A percentile compares a stretch with the other conserved stretches of the same genome.
These are phyloP conservation scores for Ormyrus rosae DNA, from an alignment of 2,888 invertebrate species.

Conservation along the genomic window DNA sequence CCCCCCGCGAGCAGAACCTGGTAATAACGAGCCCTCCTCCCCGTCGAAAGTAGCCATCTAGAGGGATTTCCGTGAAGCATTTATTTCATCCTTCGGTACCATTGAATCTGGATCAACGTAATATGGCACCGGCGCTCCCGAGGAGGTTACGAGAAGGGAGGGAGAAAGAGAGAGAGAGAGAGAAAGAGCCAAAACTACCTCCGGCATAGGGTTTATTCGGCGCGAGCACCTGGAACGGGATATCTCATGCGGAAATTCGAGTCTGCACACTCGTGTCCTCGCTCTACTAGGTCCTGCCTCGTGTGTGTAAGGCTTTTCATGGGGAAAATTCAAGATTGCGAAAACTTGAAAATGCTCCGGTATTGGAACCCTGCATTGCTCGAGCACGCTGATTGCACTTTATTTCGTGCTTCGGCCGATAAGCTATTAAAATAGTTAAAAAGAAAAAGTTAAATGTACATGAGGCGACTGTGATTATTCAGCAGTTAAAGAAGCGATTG, in stretches of 20 bases:
- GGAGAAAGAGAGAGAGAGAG: constrained; percentile 8
- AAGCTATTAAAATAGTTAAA: too few species aligned
- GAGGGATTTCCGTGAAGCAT: constrained; percentile 64
- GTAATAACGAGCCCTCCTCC: constrained; percentile 63
- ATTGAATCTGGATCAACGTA: constrained; percentile 61
- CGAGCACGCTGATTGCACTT: too few species aligned
- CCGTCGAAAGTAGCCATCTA: constrained; percentile 60
- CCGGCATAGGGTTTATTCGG: constrained; percentile 41
- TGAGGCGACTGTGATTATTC: too few species aligned
- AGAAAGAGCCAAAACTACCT: constrained; percentile 25
- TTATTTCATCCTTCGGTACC: constrained; percentile 62
- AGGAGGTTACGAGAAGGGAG: constrained; percentile 11
- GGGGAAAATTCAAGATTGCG: too few species aligned
- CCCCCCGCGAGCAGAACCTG: constrained; percentile 57
- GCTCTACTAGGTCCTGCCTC: background rate
- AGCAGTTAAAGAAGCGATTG: too few species aligned
- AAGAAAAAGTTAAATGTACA: too few species aligned
- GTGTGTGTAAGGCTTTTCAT: background rate
- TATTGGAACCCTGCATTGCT: too few species aligned
- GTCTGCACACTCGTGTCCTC: background rate
- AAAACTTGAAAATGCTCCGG: too few species aligned
- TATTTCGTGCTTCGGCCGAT: too few species aligned
- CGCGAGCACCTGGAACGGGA: constrained; percentile 26
- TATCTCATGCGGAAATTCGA: constrained; percentile 30
- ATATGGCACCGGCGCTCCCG: constrained; percentile 51